These are phyloP conservation scores for Eledone cirrhosa DNA, from an alignment of 2,888 invertebrate genomes.

Conservation along the genomic window DNA sequence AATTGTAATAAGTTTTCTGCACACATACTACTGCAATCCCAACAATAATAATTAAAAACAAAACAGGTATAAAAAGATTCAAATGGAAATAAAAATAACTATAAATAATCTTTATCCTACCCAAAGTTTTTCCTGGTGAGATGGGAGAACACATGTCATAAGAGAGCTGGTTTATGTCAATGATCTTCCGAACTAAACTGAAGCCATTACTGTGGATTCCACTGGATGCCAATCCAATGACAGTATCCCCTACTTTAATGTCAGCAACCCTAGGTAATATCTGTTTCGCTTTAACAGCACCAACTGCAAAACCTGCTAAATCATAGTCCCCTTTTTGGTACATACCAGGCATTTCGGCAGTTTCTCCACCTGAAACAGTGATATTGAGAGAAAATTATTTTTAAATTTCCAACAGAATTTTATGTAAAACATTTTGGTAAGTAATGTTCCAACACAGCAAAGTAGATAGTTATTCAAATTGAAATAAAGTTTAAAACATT, in stretches of 20 bases:
- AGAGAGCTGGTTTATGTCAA: conserved; percentile 75
- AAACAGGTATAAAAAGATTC: background rate
- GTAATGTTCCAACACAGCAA: too few species aligned
- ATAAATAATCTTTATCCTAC: conserved; percentile 66
- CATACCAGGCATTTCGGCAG: conserved; percentile 84
- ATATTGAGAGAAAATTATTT: background rate
- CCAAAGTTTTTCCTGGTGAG: conserved; percentile 75
- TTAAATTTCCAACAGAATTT: background rate
- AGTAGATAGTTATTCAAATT: too few species aligned
- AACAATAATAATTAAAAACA: too few species aligned
- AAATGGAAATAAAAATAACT: background rate
- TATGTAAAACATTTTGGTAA: too few species aligned
- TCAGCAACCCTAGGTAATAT: conserved; percentile 77
- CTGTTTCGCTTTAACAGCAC: conserved; percentile 82
- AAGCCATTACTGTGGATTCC: conserved; percentile 96
- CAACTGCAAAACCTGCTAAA: conserved; percentile 94
- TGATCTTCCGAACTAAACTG: conserved; percentile 83
- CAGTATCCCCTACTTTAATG: conserved; percentile 78
- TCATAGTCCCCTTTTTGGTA: conserved; percentile 90
- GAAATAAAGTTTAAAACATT: too few species aligned
- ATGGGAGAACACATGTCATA: conserved; percentile 78
- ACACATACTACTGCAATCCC: too few species aligned
- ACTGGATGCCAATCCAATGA: conserved; percentile 87
- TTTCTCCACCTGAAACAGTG: conserved; percentile 81
- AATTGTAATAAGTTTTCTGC: too few species aligned